Conservation (phyloP, 2,888 invertebrate genomes). For the Adelphocoris suturalis region DNA sequence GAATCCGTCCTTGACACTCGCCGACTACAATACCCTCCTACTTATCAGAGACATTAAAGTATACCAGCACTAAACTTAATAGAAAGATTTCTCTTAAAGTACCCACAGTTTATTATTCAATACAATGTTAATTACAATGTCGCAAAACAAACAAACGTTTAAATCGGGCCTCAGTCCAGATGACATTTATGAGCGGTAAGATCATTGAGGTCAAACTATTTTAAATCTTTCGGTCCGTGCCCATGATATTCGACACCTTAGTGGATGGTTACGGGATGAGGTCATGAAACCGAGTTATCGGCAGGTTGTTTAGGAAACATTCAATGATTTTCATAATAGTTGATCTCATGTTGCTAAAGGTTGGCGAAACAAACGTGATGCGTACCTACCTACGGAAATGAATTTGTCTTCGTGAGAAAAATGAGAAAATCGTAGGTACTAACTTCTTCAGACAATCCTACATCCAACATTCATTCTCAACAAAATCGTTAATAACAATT, state of each 20-base stretch:
- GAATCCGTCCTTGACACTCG: not conserved
- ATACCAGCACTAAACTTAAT: no score
- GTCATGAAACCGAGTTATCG: not conserved
- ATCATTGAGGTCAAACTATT: slow-evolving; percentile 67
- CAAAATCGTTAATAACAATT: no score
- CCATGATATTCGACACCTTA: slow-evolving; percentile 60
- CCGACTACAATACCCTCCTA: not conserved
- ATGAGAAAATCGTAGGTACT: no score
- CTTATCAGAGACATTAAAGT: no score
- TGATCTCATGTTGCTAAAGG: not conserved
- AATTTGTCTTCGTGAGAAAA: no score
- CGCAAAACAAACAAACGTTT: no score
- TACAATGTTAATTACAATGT: no score
- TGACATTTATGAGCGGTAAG: slow-evolving; percentile 67
- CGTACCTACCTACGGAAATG: not conserved
- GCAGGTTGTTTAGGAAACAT: not conserved
- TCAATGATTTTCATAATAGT: not conserved
- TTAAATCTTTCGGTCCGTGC: slow-evolving; percentile 56
- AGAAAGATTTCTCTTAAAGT: no score
- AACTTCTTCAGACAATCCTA: not conserved
- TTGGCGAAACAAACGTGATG: slow-evolving; percentile 8
- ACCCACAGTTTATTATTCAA: no score
- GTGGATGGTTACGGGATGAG: not conserved
- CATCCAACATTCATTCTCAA: not conserved
- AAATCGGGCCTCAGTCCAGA: not conserved